A percentile compares a stretch with the other conserved stretches of the same genome.
phyloP scores from a whole-genome alignment of 2,113 vertebrate species.

The Hemiscyllium ocellatum region DNA sequence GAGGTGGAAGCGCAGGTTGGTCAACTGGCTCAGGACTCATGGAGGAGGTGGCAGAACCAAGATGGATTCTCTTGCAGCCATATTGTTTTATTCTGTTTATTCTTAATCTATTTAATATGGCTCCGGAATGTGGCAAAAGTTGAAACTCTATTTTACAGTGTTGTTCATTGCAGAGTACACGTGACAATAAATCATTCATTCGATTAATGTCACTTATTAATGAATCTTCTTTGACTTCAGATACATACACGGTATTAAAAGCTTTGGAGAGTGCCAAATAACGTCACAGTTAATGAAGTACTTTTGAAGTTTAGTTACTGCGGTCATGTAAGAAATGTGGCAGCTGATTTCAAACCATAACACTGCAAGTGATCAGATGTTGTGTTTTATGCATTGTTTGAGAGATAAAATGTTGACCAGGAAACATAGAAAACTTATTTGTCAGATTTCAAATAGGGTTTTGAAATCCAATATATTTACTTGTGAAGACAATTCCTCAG shows the following conservation, averaged over 20 bases:
- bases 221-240: too few species aligned
- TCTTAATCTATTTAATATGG: too few species aligned
- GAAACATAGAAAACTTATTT: not conserved
- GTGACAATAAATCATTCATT: too few species aligned
- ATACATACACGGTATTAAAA: not conserved
- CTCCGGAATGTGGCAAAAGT: too few species aligned
- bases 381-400: not conserved
- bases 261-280: not conserved
- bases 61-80: too few species aligned
- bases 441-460: not conserved
- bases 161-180: too few species aligned
- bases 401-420: not conserved
- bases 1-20: too few species aligned
- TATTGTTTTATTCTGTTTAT: too few species aligned
- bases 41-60: too few species aligned
- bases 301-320: not conserved
- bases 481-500: not conserved
- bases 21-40: too few species aligned
- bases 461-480: not conserved
- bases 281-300: not conserved
- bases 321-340: not conserved
- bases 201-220: too few species aligned
- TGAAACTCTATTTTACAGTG: too few species aligned
- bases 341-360: not conserved
- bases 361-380: not conserved